A percentile compares a stretch with the other conserved stretches of the same genome.
phyloP scores from a whole-genome alignment of 2,888 invertebrate genomes.

The Eupithecia centaureata region DNA sequence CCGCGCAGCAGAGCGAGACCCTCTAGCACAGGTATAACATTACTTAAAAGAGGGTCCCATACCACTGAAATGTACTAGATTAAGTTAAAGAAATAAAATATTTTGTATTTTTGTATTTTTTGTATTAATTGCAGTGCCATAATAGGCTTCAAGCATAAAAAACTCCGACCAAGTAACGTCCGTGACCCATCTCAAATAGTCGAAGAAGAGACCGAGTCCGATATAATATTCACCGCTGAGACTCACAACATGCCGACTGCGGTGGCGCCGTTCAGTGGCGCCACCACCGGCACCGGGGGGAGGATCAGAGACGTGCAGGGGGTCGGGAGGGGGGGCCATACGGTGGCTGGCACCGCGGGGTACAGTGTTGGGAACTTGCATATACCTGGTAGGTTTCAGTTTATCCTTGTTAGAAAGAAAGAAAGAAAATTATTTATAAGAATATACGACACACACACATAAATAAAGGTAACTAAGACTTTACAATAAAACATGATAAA shows the following conservation, averaged over 20 bases:
- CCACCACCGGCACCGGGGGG: slow-evolving; percentile 98
- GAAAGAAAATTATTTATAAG: too few relatives aligned
- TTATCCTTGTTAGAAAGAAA: too few relatives aligned
- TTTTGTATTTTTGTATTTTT: neutral
- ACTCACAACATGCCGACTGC: slow-evolving; percentile 99
- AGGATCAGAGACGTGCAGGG: slow-evolving; percentile 97
- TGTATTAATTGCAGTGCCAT: slow-evolving; percentile 88
- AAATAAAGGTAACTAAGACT: too few relatives aligned
- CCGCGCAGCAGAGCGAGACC: too few relatives aligned
- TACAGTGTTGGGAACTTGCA: slow-evolving; percentile 97
- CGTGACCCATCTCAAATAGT: slow-evolving; percentile 86
- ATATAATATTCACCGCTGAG: slow-evolving; percentile 98
- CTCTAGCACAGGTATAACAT: too few relatives aligned
- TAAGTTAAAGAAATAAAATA: too few relatives aligned
- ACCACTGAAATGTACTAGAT: too few relatives aligned
- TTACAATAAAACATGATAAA: too few relatives aligned
- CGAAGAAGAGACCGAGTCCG: slow-evolving; percentile 85
- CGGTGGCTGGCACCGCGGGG: slow-evolving; percentile 97
- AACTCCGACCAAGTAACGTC: slow-evolving; percentile 86
- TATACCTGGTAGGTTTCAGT: slow-evolving; percentile 88
- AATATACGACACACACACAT: too few relatives aligned
- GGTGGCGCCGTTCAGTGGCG: slow-evolving; percentile 98
- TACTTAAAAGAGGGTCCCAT: too few relatives aligned
- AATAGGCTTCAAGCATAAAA: slow-evolving; percentile 89
- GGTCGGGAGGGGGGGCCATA: slow-evolving; percentile 96